Evolutionary conservation across 2,888 invertebrate genomes (phyloP), one percentile per base, ranked within the genome.

Genomic region (Schizaphis graminum): DNA sequence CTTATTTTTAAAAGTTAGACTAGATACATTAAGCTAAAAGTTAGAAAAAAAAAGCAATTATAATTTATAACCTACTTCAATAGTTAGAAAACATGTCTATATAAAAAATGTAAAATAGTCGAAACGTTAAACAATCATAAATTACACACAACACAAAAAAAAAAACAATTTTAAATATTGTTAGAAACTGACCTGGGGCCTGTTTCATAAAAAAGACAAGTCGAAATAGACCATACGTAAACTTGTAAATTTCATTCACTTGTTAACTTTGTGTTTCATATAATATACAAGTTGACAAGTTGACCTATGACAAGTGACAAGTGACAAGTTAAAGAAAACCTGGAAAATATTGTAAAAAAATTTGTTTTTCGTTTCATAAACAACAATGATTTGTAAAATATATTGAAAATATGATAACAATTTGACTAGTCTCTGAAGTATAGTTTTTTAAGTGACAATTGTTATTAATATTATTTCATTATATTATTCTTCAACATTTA

Each of bases 201-300:
- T 85, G 85, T 85, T 85, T 44, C 44, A 57, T 41, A 57, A 89
- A 89, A 89, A 89, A 28, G 26, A 89, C 41, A 85, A 87, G 49
- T 87, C 49, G n/a, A 87, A 49, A 16, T 87, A 28, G 49, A 87
- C 87, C 87, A 87, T n/a, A 87, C 0, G 87, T 57, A 44, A 56
- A 89, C 56, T 89, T 89, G 57, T 89, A 57, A 26, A 89, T 56
- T 89, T 53, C 26, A 56, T 88, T 88, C 88, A 88, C 88, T 88
- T 89, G 88, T 56, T 89, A 56, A 89, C 21, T 57, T 89, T 89
- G 89, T 89, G 57, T 89, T 89, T 89, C 44, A 89, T 57, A 57
- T 89, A 89, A 89, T 89, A 57, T 89, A 89, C 57, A 89, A 57
- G 89, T 91, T 77, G 77, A 90, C 89, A 67, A 90, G 67, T 91